These are phyloP conservation scores for Pyrochroa serraticornis DNA, from an alignment of 2,888 invertebrate genomes.

Conservation along the genomic window DNA sequence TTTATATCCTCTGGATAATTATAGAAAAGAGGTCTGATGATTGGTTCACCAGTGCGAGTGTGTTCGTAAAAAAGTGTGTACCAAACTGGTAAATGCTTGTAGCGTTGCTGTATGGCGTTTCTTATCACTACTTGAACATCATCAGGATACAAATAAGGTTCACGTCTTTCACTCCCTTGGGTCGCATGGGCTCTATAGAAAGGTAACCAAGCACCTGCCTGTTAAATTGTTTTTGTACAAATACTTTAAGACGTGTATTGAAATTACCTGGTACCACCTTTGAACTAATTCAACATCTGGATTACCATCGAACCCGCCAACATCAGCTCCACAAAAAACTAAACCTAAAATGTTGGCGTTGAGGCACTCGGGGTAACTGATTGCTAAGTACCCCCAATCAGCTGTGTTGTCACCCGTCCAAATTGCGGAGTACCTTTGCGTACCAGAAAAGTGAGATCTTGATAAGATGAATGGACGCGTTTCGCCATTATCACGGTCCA, in stretches of 20 bases:
- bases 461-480: constrained; percentile 90
- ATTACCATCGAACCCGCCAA: constrained; percentile 95
- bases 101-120: constrained; percentile 72
- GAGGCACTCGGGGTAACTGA: constrained; percentile 89
- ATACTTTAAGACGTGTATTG: background rate
- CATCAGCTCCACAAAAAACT: constrained; percentile 92
- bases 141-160: constrained; percentile 90
- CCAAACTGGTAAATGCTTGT: constrained; percentile 87
- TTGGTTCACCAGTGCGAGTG: constrained; percentile 78
- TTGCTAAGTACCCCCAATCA: constrained; percentile 88
- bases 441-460: constrained; percentile 88
- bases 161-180: constrained; percentile 90
- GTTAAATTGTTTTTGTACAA: background rate
- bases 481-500: constrained; percentile 65
- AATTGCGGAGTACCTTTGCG: constrained; percentile 86
- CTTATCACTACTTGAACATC: constrained; percentile 71
- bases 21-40: constrained; percentile 87
- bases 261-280: constrained; percentile 66
- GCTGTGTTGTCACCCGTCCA: constrained; percentile 99
- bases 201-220: constrained; percentile 86
- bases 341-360: constrained; percentile 75
- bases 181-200: constrained; percentile 96
- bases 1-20: constrained; percentile 83
- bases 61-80: constrained; percentile 91
- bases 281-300: constrained; percentile 89